These are phyloP conservation scores for Rhombomys opimus DNA, from an alignment of 2,113 vertebrate genomes.

Conservation along the genomic window DNA sequence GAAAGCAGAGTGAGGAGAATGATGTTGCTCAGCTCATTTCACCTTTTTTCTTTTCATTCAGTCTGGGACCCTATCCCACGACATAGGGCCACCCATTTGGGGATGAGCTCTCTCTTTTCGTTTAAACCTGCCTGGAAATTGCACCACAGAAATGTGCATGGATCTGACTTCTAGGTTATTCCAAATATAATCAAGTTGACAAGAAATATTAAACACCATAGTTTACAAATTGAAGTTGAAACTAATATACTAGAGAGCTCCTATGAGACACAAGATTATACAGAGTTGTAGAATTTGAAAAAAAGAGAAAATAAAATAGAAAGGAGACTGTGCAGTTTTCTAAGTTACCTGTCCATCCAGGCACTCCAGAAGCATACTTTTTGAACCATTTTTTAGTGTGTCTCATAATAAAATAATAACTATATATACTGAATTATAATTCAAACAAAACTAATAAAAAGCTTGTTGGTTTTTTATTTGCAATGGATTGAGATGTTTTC, in stretches of 20 bases:
- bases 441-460: constrained; percentile 29
- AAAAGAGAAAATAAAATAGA: not conserved
- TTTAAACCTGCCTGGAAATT: not conserved
- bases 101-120: not conserved
- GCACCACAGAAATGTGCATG: not conserved
- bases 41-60: not conserved
- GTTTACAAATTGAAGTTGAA: constrained; percentile 17
- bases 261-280: constrained; percentile 29
- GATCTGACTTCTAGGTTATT: not conserved
- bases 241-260: not conserved
- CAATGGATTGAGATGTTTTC: not conserved
- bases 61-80: not conserved
- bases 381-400: constrained; percentile 1
- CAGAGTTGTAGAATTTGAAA: constrained; percentile 31
- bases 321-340: constrained; percentile 5
- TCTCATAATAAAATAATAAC: not conserved
- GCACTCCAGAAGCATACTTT: constrained; percentile 25
- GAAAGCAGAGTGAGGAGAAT: not conserved
- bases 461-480: not conserved
- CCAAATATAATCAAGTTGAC: not conserved
- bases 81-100: not conserved
- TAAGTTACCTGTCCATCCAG: not conserved
- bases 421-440: not conserved
- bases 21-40: not conserved
- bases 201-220: not conserved